Base-by-base conservation (phyloP, 2,888 invertebrate genomes). In the Congeria kusceri region DNA sequence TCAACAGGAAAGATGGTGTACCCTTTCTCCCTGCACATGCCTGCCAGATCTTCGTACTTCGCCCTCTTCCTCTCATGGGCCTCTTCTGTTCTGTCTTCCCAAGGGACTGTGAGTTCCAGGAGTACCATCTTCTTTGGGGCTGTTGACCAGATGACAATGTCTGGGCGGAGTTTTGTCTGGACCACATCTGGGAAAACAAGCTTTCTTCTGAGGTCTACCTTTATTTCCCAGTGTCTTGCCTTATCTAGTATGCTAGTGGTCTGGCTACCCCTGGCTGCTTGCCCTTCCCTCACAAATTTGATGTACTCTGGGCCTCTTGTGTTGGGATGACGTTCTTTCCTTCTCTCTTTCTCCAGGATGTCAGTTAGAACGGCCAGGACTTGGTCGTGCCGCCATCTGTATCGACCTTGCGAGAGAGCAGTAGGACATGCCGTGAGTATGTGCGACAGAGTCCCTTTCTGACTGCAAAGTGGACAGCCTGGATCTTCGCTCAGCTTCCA, bases 361-460 rank as follows among this genome's bases (percentile, higher is more conserved):
- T 63, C 46, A 1, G 69, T 29, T 28, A 75, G 13, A 25, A 56
- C 68, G 27, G 23, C 11, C 27, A 74, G 47, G 25, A 56, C 68
- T 56, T 68, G 62, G 63, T 74, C 62, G 32, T 74, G 69, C 18
- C 63, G 20, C 75, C 46, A 75, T 25, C 47, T 46, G 47, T 62
- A 75, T 15, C 62, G 58, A 3, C 57, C 67, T 61, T 67, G 47
- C n/a, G 73, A 23, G 18, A 67, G 49, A 18, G 61, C 32, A 20
- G 39, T 28, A n/a, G 61, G 13, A 29, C 29, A 58, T 20, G 62
- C 11, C 15, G 58, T 49, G 44, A 58, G 49, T 39, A 39, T 15
- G 15, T 39, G 62, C n/a, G 28, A 20, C 23, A 59, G 28, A 18
- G 47, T 25, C 27, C 59, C 63, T 64, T 9, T 64, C 15, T 64